These are phyloP conservation scores for Tragelaphus strepsiceros DNA, from an alignment of 2,113 vertebrate genomes.

Conservation along the genomic window DNA sequence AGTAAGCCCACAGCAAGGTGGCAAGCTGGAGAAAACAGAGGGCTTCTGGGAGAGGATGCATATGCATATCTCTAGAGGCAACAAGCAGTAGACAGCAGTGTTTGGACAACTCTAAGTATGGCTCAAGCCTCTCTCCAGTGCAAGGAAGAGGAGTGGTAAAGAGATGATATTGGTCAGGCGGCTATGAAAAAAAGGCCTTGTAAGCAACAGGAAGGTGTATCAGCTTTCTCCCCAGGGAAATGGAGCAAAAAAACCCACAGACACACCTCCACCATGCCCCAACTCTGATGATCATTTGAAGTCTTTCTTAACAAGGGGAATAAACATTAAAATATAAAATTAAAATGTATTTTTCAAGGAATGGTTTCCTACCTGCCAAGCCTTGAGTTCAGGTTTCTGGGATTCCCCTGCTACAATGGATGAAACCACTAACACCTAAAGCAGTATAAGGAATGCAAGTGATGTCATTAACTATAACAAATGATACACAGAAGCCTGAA, in stretches of 20 bases:
- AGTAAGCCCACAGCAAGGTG: not conserved
- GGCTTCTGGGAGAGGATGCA: not conserved
- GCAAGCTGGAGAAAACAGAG: not conserved
- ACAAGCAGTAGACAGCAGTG: not conserved
- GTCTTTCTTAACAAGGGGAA: constrained; percentile 60
- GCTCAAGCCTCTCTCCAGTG: not conserved
- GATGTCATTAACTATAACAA: constrained; percentile 69
- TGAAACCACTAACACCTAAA: constrained; percentile 73
- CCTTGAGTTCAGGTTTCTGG: constrained; percentile 71
- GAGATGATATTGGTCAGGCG: not conserved
- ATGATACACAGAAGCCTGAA: constrained; percentile 67
- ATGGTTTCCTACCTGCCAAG: constrained; percentile 63
- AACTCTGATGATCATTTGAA: constrained; percentile 25
- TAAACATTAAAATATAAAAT: constrained; percentile 64
- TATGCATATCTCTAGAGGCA: not conserved
- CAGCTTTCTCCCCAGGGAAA: constrained; percentile 5
- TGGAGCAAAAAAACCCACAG: constrained; percentile 1
- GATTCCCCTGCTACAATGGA: constrained; percentile 71
- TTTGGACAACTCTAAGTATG: constrained; percentile 3
- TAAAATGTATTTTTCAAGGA: constrained; percentile 68
- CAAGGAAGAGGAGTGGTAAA: not conserved
- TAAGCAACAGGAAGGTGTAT: not conserved
- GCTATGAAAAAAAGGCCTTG: not conserved
- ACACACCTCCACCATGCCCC: constrained; percentile 42
- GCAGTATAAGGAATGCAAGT: constrained; percentile 71